Evolutionary conservation across 1,140 invertebrate genomes (phyloP).

Genomic region (Brachionus asplanchnoidis): DNA sequence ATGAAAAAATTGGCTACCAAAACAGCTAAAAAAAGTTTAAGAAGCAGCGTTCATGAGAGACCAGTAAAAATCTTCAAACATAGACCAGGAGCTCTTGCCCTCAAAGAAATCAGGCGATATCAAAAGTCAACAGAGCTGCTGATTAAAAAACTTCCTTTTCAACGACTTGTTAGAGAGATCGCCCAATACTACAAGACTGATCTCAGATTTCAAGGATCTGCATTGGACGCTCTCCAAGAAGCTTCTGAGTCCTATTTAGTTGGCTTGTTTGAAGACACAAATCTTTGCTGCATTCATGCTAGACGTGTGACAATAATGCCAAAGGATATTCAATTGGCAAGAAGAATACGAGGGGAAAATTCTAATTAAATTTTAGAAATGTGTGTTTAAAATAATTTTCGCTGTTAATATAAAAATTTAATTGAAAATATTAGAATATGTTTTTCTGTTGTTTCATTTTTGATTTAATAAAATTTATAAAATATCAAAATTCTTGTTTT

Average conservation of each 20-base stretch:
- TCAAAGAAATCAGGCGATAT: constrained; percentile 77
- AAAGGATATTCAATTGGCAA: constrained; percentile 75
- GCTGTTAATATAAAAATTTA: background rate
- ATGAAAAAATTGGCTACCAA: constrained; percentile 62
- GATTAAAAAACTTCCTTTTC: constrained; percentile 76
- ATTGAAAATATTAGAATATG: background rate
- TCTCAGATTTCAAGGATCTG: constrained; percentile 61
- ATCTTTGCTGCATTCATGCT: constrained; percentile 86
- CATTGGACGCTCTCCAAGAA: constrained; percentile 62
- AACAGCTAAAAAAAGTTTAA: constrained; percentile 63
- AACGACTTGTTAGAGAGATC: constrained; percentile 77
- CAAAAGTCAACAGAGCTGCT: constrained; percentile 76
- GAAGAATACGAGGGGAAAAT: constrained; percentile 52
- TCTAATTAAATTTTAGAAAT: background rate
- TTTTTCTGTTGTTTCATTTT: background rate
- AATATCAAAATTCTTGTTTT: too few species aligned
- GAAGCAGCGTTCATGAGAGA: constrained; percentile 61
- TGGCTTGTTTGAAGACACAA: constrained; percentile 82
- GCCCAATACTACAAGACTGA: constrained; percentile 70
- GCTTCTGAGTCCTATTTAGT: constrained; percentile 82
- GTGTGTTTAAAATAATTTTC: background rate
- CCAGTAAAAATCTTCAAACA: constrained; percentile 52
- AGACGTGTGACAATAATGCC: constrained; percentile 92
- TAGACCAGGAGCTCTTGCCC: constrained; percentile 73
- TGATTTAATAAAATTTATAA: too few species aligned